These are phyloP conservation scores for Gallinago paraguaiae DNA, from an alignment of 2,113 vertebrate species.

Conservation along the genomic window DNA sequence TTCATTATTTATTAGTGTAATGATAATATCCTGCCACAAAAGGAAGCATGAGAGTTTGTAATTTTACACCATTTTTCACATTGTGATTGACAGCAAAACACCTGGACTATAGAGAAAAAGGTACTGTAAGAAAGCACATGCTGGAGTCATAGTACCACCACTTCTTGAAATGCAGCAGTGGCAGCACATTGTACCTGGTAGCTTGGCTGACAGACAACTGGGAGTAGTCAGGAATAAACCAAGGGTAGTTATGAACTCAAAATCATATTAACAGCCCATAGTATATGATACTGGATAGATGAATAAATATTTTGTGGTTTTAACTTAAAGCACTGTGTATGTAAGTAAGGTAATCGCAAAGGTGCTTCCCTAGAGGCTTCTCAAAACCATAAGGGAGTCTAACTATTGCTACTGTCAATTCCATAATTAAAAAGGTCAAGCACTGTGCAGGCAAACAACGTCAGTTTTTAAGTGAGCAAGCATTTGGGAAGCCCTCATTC, in stretches of 20 bases:
- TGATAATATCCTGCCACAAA: background rate
- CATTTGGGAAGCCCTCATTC: background rate
- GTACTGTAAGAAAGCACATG: background rate
- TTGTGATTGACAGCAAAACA: background rate
- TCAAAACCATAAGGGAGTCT: background rate
- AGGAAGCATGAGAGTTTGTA: background rate
- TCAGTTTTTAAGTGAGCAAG: background rate
- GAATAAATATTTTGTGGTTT: background rate
- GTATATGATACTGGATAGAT: background rate
- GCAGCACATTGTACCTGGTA: background rate
- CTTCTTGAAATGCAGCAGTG: background rate
- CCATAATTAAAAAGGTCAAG: background rate
- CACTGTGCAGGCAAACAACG: background rate
- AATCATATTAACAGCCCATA: background rate
- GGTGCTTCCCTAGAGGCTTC: background rate
- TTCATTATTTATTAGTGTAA: background rate
- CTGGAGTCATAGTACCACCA: background rate
- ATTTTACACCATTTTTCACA: background rate
- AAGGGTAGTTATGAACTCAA: background rate
- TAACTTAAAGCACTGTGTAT: background rate
- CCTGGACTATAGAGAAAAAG: background rate
- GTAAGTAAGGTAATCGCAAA: background rate
- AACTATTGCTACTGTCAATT: background rate
- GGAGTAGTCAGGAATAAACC: background rate
- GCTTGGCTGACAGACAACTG: background rate